Evolutionary conservation across 2,113 vertebrate species (phyloP).

Genomic region (Percopsis transmontana): DNA sequence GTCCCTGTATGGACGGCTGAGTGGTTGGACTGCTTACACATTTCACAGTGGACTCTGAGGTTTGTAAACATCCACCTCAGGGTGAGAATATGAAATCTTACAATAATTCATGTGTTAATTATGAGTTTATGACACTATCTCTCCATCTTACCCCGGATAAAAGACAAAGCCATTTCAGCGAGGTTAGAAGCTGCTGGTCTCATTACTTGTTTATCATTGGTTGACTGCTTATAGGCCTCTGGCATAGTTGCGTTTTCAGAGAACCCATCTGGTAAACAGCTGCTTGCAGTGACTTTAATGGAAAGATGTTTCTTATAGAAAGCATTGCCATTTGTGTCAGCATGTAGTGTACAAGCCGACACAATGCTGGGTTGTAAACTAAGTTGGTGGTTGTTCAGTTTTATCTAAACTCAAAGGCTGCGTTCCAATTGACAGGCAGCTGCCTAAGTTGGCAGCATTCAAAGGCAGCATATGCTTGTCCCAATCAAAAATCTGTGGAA

Average conservation of each 20-base stretch:
- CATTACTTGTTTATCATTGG: neutral
- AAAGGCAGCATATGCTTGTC: too few relatives aligned
- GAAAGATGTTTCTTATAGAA: conserved; percentile 24
- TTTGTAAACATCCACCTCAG: neutral
- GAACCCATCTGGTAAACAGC: conserved; percentile 52
- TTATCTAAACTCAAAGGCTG: conserved; percentile 1
- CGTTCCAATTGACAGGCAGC: too few relatives aligned
- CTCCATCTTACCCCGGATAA: neutral
- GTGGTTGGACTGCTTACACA: neutral
- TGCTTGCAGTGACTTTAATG: conserved; percentile 16
- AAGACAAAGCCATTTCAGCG: neutral
- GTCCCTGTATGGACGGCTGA: conserved; percentile 21
- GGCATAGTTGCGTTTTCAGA: conserved; percentile 21
- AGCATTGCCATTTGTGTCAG: conserved; percentile 10
- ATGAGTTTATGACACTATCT: neutral
- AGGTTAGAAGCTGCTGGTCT: neutral
- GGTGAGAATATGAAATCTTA: too few relatives aligned
- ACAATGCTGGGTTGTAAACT: conserved; percentile 20
- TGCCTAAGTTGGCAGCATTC: too few relatives aligned
- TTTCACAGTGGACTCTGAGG: neutral
- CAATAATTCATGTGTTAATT: neutral
- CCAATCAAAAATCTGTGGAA: too few relatives aligned
- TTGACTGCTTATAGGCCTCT: neutral
- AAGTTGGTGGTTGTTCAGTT: conserved; percentile 4
- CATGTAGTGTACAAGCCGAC: conserved; percentile 19